These are phyloP conservation scores for Connochaetes taurinus DNA, from an alignment of 2,113 vertebrate genomes.

Conservation along the genomic window DNA sequence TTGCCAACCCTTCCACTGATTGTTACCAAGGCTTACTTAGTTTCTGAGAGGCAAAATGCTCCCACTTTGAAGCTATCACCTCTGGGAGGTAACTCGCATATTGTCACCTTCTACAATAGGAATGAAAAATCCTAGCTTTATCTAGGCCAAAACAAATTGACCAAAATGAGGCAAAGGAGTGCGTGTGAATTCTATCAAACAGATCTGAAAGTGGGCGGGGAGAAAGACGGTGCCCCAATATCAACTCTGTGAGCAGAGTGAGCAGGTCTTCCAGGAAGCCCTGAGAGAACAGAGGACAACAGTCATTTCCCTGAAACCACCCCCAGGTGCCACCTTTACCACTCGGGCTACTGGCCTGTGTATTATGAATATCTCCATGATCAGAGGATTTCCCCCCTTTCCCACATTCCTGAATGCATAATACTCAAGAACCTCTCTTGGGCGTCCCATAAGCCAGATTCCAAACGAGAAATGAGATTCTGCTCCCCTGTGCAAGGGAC, in stretches of 20 bases:
- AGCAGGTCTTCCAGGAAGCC: neutral
- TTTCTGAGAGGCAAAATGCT: neutral
- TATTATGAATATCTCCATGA: neutral
- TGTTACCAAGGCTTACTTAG: neutral
- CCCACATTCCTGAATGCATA: neutral
- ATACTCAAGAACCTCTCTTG: neutral
- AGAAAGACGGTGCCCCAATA: neutral
- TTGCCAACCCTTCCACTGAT: neutral
- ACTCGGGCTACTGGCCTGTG: neutral
- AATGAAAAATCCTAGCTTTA: neutral
- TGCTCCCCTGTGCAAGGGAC: neutral
- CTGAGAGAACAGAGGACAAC: neutral
- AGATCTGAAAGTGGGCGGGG: neutral
- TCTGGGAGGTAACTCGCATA: neutral
- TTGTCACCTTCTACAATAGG: neutral
- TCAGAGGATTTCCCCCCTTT: neutral
- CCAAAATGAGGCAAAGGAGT: neutral
- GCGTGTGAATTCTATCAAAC: neutral
- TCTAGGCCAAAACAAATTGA: neutral
- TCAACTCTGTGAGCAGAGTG: neutral
- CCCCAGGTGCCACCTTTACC: neutral
- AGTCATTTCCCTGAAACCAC: neutral
- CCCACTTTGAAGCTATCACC: neutral
- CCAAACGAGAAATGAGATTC: neutral
- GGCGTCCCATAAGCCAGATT: neutral